Conservation (phyloP, 1,140 invertebrate genomes). For the Mercenaria mercenaria region DNA sequence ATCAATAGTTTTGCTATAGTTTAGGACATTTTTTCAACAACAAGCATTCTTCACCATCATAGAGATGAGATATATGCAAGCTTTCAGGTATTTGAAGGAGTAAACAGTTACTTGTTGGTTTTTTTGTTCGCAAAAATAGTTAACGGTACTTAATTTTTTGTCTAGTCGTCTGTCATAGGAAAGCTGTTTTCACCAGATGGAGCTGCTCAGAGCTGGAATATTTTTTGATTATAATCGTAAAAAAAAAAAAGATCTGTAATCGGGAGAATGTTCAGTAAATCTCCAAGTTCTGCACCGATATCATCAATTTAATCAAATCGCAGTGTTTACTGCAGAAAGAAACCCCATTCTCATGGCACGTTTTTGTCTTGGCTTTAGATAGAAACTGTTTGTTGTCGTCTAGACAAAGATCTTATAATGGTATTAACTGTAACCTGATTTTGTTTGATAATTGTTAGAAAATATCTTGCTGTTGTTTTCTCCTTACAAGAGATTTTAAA, state of each 20-base stretch:
- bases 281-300: background rate
- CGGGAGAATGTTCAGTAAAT: too few relatives aligned
- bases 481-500: too few relatives aligned
- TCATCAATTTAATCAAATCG: conserved; percentile 14
- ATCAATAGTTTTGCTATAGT: too few relatives aligned
- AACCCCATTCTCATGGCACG: background rate
- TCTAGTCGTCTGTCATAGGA: background rate
- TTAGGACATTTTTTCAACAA: too few relatives aligned
- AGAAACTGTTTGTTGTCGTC: background rate
- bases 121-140: too few relatives aligned
- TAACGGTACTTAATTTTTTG: background rate
- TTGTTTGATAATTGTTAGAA: too few relatives aligned
- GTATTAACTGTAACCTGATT: background rate
- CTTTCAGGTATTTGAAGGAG: too few relatives aligned
- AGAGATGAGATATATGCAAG: too few relatives aligned
- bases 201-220: background rate
- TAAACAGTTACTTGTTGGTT: too few relatives aligned
- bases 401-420: background rate
- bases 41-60: too few relatives aligned
- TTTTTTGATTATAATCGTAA: background rate
- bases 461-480: too few relatives aligned
- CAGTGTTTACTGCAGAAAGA: background rate
- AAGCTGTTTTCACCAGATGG: background rate
- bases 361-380: background rate
- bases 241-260: too few relatives aligned